Conservation (phyloP, 1,140 invertebrate species). For the Drosophila quadrilineata region DNA sequence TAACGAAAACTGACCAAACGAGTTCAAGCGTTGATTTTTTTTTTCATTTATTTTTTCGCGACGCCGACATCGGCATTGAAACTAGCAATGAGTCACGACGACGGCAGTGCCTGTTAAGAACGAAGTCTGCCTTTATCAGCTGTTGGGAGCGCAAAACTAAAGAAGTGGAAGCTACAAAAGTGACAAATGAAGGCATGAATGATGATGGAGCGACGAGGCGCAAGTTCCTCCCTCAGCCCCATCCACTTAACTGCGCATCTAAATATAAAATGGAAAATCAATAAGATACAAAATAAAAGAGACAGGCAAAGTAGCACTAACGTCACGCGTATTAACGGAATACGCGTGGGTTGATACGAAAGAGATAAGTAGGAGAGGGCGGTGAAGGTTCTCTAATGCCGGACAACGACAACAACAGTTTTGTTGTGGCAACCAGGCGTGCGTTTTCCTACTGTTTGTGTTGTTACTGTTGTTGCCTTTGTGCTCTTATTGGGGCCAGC, state of each 20-base stretch:
- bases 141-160: conserved; percentile 8
- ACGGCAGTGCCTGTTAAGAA: conserved; percentile 4
- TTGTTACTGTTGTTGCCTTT: too few species aligned
- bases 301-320: conserved; percentile 27
- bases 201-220: too few species aligned
- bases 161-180: background rate
- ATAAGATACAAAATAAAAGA: conserved; percentile 49
- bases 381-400: conserved; percentile 20
- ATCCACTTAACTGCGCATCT: conserved; percentile 75
- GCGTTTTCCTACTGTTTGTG: too few species aligned
- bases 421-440: conserved; percentile 70
- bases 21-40: conserved; percentile 36
- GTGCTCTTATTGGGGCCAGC: conserved; percentile 37
- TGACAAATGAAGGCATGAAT: too few species aligned
- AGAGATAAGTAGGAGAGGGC: background rate
- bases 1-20: conserved; percentile 63
- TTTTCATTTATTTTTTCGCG: conserved; percentile 12
- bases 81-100: conserved; percentile 49
- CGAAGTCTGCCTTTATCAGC: conserved; percentile 57
- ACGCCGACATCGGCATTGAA: conserved; percentile 36
- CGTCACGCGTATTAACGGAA: conserved; percentile 67
- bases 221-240: too few species aligned
- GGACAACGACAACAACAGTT: conserved; percentile 65
- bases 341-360: conserved; percentile 42
- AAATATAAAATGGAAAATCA: conserved; percentile 69